Conservation (phyloP, 2,888 invertebrate species). For the Busseola fusca region DNA sequence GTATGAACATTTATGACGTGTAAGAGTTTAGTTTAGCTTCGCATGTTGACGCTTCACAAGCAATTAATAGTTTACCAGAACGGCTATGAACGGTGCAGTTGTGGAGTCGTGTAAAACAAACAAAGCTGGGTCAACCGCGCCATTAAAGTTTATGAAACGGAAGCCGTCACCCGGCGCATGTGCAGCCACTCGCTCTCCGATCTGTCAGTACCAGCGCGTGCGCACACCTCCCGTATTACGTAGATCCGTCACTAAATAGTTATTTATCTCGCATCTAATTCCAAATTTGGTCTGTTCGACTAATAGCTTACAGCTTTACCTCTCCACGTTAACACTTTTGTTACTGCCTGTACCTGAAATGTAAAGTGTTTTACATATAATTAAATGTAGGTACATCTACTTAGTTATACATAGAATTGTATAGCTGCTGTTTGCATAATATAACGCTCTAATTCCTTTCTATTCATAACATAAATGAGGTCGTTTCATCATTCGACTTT, state of each 20-base stretch:
- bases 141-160: slow-evolving; percentile 88
- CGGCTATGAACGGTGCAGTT: slow-evolving; percentile 81
- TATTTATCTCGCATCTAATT: slow-evolving; percentile 55
- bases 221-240: slow-evolving; percentile 57
- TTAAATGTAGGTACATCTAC: slow-evolving; percentile 31
- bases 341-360: slow-evolving; percentile 29
- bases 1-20: slow-evolving; percentile 30
- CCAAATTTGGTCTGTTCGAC: slow-evolving; percentile 55
- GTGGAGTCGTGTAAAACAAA: slow-evolving; percentile 83
- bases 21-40: slow-evolving; percentile 43
- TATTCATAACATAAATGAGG: slow-evolving; percentile 42
- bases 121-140: slow-evolving; percentile 88
- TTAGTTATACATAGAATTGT: slow-evolving; percentile 30
- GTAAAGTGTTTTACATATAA: slow-evolving; percentile 16
- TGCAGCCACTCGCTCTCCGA: slow-evolving; percentile 79
- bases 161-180: slow-evolving; percentile 84
- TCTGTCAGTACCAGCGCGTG: slow-evolving; percentile 80
- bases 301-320: slow-evolving; percentile 45
- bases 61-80: slow-evolving; percentile 85
- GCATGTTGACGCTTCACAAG: slow-evolving; percentile 63
- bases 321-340: slow-evolving; percentile 17
- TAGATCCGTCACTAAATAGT: slow-evolving; percentile 58
- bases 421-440: slow-evolving; percentile 41
- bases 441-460: slow-evolving; percentile 44
- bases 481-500: slow-evolving; percentile 42